Conservation (phyloP, 92 coral and sea anemone species). For the Heteractis magnifica region DNA sequence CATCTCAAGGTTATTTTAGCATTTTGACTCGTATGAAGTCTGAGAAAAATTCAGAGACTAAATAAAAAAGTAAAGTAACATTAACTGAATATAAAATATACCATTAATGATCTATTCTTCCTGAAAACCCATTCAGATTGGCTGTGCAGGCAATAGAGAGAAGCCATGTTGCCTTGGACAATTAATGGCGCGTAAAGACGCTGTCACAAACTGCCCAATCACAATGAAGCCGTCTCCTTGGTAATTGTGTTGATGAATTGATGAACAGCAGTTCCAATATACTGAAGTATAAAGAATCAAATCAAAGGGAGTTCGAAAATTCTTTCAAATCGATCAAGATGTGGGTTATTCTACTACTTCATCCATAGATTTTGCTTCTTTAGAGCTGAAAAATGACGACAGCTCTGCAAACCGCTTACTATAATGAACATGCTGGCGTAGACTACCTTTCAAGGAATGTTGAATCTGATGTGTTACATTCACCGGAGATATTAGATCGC, state of each 20-base stretch:
- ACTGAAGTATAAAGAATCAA: neutral
- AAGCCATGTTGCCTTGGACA: neutral
- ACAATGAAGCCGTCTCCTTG: conserved; percentile 19
- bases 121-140: neutral
- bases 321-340: neutral
- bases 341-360: neutral
- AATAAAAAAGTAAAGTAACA: too few relatives aligned
- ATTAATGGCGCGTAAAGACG: neutral
- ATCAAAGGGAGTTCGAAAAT: neutral
- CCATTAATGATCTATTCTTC: neutral
- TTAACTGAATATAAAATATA: neutral
- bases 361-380: neutral
- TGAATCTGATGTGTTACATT: conserved; percentile 80
- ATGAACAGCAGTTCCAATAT: neutral
- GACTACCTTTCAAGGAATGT: conserved; percentile 88
- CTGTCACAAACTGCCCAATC: conserved; percentile 14
- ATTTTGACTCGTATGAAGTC: too few relatives aligned
- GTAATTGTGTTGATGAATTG: conserved; percentile 31
- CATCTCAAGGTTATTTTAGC: neutral
- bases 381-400: conserved; percentile 48
- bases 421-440: conserved; percentile 76
- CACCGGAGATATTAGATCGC: conserved; percentile 78
- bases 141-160: neutral
- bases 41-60: too few relatives aligned
- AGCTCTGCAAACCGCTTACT: conserved; percentile 50